Conservation (phyloP, 2,797 vertebrate genomes). For the Masticophis lateralis region DNA sequence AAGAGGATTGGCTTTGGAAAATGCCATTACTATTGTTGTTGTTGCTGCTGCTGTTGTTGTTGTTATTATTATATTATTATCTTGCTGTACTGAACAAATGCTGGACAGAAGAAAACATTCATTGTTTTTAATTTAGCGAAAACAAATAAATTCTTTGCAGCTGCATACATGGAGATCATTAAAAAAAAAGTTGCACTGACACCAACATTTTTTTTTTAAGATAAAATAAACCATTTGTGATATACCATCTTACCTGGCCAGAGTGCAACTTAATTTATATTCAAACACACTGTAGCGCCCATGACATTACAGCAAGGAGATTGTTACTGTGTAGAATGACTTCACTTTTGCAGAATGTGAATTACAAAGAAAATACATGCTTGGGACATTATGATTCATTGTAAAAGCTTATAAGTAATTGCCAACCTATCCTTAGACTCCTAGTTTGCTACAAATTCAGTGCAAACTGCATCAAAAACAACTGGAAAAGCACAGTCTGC, state of each 20-base stretch:
- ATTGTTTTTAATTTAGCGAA: constrained; percentile 64
- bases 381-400: constrained; percentile 58
- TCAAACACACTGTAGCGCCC: constrained; percentile 35
- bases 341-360: constrained; percentile 38
- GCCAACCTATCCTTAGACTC: constrained; percentile 62
- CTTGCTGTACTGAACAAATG: constrained; percentile 55
- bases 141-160: constrained; percentile 42
- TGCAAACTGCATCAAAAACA: constrained; percentile 58
- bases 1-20: constrained; percentile 61
- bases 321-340: constrained; percentile 22
- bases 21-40: constrained; percentile 49
- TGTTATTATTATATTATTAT: no score
- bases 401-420: constrained; percentile 62
- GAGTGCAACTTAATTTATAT: constrained; percentile 47
- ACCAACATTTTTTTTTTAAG: constrained; percentile 42
- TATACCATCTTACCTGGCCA: neutral
- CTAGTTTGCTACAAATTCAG: constrained; percentile 65
- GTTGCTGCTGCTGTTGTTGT: no score
- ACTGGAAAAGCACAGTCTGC: constrained; percentile 54
- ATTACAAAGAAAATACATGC: constrained; percentile 32
- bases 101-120: constrained; percentile 46
- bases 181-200: constrained; percentile 49
- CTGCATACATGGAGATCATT: constrained; percentile 27
- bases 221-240: constrained; percentile 57
- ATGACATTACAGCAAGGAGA: constrained; percentile 45